These are phyloP conservation scores for Hypena proboscidalis DNA, from an alignment of 2,888 invertebrate genomes.

Conservation along the genomic window DNA sequence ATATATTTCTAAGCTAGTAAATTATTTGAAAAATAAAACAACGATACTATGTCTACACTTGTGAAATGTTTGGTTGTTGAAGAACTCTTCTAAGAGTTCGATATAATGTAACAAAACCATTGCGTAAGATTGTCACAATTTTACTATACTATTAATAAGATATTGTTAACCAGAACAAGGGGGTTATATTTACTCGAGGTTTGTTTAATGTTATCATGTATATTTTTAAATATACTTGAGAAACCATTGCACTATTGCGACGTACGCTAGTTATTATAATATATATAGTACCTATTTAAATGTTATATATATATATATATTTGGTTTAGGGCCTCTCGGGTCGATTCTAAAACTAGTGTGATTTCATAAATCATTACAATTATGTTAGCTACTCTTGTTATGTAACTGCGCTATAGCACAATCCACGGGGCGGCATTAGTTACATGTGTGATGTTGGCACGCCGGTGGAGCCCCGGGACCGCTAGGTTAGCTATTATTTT, in stretches of 20 bases:
- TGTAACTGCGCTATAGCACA: no score
- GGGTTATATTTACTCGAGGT: no score
- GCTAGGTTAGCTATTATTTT: background rate
- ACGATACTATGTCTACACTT: slow-evolving; percentile 12
- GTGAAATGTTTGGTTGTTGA: slow-evolving; percentile 2
- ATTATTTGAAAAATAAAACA: slow-evolving; percentile 22
- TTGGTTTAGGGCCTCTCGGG: background rate
- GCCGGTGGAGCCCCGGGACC: background rate
- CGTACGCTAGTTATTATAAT: no score
- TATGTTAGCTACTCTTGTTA: no score
- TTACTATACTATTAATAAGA: slow-evolving; percentile 5
- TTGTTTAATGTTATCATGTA: no score
- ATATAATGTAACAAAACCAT: background rate
- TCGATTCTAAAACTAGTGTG: background rate
- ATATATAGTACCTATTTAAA: no score
- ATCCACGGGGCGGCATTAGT: no score
- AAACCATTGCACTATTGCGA: no score
- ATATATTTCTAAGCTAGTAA: slow-evolving; percentile 5
- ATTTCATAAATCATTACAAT: no score
- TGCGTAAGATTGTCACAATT: slow-evolving; percentile 4
- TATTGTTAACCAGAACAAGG: no score
- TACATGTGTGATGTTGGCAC: background rate
- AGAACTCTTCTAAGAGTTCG: background rate
- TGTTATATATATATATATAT: background rate
- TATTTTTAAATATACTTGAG: no score